phyloP scores from a whole-genome alignment of 2,888 invertebrate genomes.

The Pterostichus madidus region DNA sequence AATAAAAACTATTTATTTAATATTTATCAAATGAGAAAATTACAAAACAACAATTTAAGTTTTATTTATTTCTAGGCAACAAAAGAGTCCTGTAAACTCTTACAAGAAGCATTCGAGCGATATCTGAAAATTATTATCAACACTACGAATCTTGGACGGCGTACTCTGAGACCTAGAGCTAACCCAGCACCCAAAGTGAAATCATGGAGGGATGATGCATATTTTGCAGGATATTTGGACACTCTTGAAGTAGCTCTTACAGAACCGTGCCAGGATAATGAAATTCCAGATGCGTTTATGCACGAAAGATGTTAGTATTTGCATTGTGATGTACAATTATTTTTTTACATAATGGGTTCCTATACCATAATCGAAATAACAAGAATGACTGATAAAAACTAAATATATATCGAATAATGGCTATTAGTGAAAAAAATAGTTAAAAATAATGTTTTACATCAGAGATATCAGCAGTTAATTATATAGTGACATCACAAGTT shows the following conservation, averaged over 20 bases:
- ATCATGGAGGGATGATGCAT: conserved; percentile 70
- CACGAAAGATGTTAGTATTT: conserved; percentile 86
- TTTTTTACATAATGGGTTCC: no score
- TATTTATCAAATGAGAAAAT: no score
- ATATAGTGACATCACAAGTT: no score
- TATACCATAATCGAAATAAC: no score
- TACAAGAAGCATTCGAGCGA: conserved; percentile 80
- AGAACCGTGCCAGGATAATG: conserved; percentile 80
- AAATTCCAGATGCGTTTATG: conserved; percentile 84
- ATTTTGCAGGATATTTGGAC: conserved; percentile 76
- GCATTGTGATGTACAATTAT: not conserved
- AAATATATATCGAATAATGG: no score
- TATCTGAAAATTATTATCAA: conserved; percentile 78
- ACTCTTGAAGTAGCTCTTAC: conserved; percentile 80
- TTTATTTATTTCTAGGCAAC: conserved; percentile 73
- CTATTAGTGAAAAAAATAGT: no score
- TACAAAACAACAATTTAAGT: not conserved
- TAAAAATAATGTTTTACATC: no score
- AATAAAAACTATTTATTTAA: not conserved
- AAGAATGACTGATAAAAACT: no score
- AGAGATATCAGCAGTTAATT: no score
- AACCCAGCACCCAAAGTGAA: conserved; percentile 56
- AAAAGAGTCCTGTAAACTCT: conserved; percentile 79
- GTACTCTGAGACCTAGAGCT: conserved; percentile 50
- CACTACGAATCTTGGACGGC: conserved; percentile 56